Conservation (phyloP, 2,797 vertebrate genomes). For the Balearica regulorum region DNA sequence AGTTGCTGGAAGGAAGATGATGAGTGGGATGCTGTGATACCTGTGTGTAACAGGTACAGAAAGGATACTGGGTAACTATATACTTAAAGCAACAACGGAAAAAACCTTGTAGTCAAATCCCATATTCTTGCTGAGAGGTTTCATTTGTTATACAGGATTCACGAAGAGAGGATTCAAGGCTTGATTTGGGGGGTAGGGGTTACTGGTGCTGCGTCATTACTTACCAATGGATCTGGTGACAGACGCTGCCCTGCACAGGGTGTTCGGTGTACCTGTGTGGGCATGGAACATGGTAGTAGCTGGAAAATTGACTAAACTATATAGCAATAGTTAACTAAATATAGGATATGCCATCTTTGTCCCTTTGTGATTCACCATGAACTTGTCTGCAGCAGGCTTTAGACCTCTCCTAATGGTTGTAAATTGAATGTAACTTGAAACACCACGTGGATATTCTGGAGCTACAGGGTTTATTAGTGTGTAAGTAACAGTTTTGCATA, state of each 20-base stretch:
- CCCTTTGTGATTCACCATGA: neutral
- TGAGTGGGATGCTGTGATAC: neutral
- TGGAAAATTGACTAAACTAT: neutral
- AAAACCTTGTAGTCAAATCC: neutral
- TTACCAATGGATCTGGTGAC: neutral
- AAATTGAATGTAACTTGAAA: neutral
- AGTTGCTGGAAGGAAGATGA: neutral
- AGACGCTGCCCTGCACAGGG: neutral
- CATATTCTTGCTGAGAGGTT: neutral
- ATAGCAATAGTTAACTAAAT: neutral
- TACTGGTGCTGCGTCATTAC: neutral
- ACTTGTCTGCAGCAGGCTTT: neutral
- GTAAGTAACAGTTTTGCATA: neutral
- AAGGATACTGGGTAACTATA: neutral
- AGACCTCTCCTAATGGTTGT: neutral
- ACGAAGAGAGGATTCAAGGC: neutral
- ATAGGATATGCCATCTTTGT: neutral
- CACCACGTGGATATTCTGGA: neutral
- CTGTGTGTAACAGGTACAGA: neutral
- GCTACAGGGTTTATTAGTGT: neutral
- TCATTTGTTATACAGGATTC: neutral
- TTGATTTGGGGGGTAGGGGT: neutral
- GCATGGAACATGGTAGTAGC: neutral
- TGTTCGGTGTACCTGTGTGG: neutral
- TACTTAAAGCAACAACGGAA: neutral